Evolutionary conservation across 2,113 vertebrate species (phyloP).

Genomic region (Anoura caudifer): DNA sequence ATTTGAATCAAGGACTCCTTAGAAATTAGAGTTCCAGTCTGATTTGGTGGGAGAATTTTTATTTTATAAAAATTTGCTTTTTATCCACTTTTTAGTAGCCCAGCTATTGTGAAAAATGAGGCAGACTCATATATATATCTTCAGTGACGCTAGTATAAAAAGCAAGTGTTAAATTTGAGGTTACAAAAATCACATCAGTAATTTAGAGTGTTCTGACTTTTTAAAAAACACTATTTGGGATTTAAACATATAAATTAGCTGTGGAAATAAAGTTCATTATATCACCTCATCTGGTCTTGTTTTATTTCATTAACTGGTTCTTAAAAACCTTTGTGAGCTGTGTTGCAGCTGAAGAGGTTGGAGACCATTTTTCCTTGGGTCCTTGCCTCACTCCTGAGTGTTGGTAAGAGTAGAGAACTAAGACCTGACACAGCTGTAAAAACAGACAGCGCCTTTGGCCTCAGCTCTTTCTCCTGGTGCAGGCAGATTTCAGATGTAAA

Average conservation of each 20-base stretch:
- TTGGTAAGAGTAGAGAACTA: slow-evolving; percentile 83
- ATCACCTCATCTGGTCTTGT: slow-evolving; percentile 79
- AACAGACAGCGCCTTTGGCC: slow-evolving; percentile 86
- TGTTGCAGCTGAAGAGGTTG: slow-evolving; percentile 82
- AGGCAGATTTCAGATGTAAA: slow-evolving; percentile 87
- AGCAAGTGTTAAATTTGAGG: slow-evolving; percentile 67
- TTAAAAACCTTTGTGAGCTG: slow-evolving; percentile 84
- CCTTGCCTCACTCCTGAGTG: slow-evolving; percentile 82
- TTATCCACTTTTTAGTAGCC: slow-evolving; percentile 38
- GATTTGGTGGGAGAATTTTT: slow-evolving; percentile 20
- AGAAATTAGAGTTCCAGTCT: slow-evolving; percentile 50
- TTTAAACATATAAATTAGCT: slow-evolving; percentile 78
- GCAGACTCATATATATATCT: slow-evolving; percentile 47
- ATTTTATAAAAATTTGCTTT: slow-evolving; percentile 39
- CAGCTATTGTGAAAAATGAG: slow-evolving; percentile 56
- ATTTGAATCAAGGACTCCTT: slow-evolving; percentile 51
- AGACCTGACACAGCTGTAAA: slow-evolving; percentile 90
- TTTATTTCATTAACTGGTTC: slow-evolving; percentile 84
- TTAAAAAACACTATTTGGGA: slow-evolving; percentile 66
- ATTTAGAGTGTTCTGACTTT: slow-evolving; percentile 73
- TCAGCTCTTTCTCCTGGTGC: slow-evolving; percentile 82
- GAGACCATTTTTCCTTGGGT: slow-evolving; percentile 83
- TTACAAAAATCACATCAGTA: slow-evolving; percentile 72
- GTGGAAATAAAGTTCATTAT: slow-evolving; percentile 75
- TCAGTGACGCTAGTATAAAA: slow-evolving; percentile 54